phyloP scores from a whole-genome alignment of 1,140 invertebrate genomes.

The Cydia amplana region DNA sequence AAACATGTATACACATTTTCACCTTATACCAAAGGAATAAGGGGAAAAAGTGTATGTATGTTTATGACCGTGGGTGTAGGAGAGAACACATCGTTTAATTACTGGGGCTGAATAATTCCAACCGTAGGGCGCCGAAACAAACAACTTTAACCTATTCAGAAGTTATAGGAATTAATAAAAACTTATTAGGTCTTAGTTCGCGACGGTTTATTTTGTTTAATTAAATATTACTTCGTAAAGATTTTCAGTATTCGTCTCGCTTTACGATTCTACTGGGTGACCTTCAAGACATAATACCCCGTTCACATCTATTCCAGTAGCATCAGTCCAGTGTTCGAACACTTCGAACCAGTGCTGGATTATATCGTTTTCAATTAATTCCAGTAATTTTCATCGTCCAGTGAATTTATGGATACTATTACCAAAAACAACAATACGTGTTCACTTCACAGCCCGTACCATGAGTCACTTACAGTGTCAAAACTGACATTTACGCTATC shows the following conservation, averaged over 20 bases:
- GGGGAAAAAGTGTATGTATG: background rate
- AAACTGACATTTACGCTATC: no score
- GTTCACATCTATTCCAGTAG: no score
- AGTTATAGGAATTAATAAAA: slow-evolving; percentile 19
- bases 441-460: no score
- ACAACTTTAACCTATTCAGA: slow-evolving; percentile 9
- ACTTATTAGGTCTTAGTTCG: slow-evolving; percentile 40
- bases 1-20: slow-evolving; percentile 50
- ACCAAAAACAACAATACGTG: no score
- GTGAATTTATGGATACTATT: no score
- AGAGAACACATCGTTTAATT: slow-evolving; percentile 59
- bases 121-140: slow-evolving; percentile 2
- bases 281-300: background rate
- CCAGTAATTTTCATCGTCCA: no score
- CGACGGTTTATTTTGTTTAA: slow-evolving; percentile 36
- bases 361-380: no score
- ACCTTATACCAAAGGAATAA: slow-evolving; percentile 48
- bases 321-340: no score
- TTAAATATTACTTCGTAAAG: background rate
- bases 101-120: slow-evolving; percentile 37
- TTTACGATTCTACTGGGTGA: background rate
- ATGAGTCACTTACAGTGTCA: no score
- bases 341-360: no score
- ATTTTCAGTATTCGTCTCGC: background rate
- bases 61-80: slow-evolving; percentile 43